Evolutionary conservation across 1,140 invertebrate species (phyloP).

Genomic region (Caerostris darwini): DNA sequence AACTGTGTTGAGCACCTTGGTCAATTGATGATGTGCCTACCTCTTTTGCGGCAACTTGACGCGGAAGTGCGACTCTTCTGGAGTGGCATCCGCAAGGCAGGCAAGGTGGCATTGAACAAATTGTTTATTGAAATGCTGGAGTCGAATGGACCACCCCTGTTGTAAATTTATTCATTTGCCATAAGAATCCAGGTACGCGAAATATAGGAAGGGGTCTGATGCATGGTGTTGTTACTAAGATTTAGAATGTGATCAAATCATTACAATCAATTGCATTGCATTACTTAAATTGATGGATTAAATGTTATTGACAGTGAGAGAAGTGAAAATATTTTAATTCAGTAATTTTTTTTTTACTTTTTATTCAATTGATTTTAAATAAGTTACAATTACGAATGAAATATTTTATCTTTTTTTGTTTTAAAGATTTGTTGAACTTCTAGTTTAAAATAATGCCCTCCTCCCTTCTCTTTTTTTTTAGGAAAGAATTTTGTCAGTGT

Average conservation of each 20-base stretch:
- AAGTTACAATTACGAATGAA: no score
- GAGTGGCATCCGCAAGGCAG: constrained; percentile 92
- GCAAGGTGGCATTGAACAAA: constrained; percentile 96
- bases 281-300: constrained; percentile 36
- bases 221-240: constrained; percentile 45
- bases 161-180: constrained; percentile 68
- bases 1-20: constrained; percentile 85
- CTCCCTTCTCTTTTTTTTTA: no score
- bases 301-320: constrained; percentile 38
- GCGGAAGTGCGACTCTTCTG: constrained; percentile 93
- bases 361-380: no score
- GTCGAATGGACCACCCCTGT: constrained; percentile 83
- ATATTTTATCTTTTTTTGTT: no score
- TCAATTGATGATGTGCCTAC: constrained; percentile 93
- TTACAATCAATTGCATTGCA: constrained; percentile 53
- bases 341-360: no score
- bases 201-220: constrained; percentile 43
- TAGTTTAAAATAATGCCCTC: no score
- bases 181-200: constrained; percentile 36
- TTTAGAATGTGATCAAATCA: constrained; percentile 72
- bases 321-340: background rate
- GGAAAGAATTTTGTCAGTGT: no score
- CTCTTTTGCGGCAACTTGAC: constrained; percentile 93
- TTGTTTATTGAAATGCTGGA: constrained; percentile 98
- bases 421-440: no score